Percentiles rank a stretch among this genome's conserved stretches.
Conservation (phyloP, 2,888 invertebrate genomes). For the Masnerella sp. region DNA sequence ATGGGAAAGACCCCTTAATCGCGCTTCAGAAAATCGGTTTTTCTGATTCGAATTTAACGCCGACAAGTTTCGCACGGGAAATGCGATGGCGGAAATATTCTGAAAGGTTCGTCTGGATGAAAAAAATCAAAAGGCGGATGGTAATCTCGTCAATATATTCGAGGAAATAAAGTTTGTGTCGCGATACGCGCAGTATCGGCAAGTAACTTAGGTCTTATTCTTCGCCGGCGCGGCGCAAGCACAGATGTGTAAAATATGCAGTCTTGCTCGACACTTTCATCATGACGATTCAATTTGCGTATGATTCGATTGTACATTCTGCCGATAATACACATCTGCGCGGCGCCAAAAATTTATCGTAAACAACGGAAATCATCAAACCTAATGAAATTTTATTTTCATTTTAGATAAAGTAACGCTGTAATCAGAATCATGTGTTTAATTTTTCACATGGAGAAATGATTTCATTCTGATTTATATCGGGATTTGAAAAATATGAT, state of each 20-base stretch:
- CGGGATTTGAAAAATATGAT: too few relatives aligned
- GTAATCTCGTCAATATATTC: constrained; percentile 41
- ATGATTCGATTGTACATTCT: constrained; percentile 45
- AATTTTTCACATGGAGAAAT: too few relatives aligned
- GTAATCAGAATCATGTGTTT: too few relatives aligned
- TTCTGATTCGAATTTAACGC: background rate
- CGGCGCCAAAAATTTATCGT: constrained; percentile 11
- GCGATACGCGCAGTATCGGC: constrained; percentile 60
- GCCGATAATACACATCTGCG: constrained; percentile 26
- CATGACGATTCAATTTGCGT: constrained; percentile 49
- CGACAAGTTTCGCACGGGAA: background rate
- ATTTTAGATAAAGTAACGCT: too few relatives aligned
- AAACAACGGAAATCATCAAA: too few relatives aligned
- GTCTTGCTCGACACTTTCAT: constrained; percentile 58
- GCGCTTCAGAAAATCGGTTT: too few relatives aligned
- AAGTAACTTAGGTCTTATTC: constrained; percentile 56
- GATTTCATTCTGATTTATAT: too few relatives aligned
- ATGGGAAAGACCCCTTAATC: too few relatives aligned
- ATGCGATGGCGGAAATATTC: background rate
- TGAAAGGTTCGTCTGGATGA: background rate
- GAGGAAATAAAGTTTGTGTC: constrained; percentile 62
- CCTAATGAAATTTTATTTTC: too few relatives aligned
- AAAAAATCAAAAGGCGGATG: constrained; percentile 21
- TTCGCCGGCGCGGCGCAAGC: constrained; percentile 40
- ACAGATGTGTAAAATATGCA: constrained; percentile 65